Evolutionary conservation across 2,797 vertebrate species (phyloP).

Genomic region (Sebastes matsubarae): DNA sequence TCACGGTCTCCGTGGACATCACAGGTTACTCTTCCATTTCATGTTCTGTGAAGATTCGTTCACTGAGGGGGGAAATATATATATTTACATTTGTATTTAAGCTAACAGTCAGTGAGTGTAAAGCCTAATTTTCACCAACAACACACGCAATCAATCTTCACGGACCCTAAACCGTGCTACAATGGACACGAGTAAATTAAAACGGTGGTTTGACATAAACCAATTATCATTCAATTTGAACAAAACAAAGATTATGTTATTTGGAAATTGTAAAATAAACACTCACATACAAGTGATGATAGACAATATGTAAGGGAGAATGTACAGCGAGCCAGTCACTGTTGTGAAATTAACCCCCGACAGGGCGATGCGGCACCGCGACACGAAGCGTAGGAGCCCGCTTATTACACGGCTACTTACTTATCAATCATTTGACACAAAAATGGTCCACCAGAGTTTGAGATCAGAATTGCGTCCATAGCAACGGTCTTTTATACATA

Average conservation of each 20-base stretch:
- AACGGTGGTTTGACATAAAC: neutral
- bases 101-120: neutral
- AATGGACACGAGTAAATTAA: neutral
- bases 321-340: too few relatives aligned
- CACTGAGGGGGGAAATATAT: slow-evolving; percentile 40
- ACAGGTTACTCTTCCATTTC: slow-evolving; percentile 76
- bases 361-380: too few relatives aligned
- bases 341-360: too few relatives aligned
- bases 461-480: too few relatives aligned
- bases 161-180: too few relatives aligned
- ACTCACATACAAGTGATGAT: neutral
- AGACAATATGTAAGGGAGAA: too few relatives aligned
- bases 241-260: neutral
- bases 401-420: too few relatives aligned
- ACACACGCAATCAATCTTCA: neutral
- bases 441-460: too few relatives aligned
- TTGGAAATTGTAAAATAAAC: neutral
- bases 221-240: neutral
- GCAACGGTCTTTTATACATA: too few relatives aligned
- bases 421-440: too few relatives aligned
- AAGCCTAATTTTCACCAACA: neutral
- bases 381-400: too few relatives aligned
- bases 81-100: neutral
- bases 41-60: slow-evolving; percentile 9
- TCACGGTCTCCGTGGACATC: neutral